Base-by-base conservation (phyloP, 2,113 vertebrate species). In the Turdus rufiventris region DNA sequence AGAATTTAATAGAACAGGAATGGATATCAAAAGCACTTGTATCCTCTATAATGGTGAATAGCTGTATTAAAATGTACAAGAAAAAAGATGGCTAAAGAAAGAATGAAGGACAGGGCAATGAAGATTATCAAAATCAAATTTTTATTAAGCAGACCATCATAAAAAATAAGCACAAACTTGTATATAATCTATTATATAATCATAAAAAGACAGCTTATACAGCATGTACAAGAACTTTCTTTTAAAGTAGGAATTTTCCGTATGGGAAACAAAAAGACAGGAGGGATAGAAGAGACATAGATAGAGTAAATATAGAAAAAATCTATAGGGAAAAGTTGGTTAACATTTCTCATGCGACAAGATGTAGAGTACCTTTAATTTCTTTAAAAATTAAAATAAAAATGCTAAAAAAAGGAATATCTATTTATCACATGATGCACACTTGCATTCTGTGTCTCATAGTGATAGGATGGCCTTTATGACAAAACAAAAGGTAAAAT, bases 21-120 rank as follows among this genome's bases (percentile, higher is more conserved):
- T 11, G 71, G 13, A 34, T 40, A 57, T 25, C 0, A 57, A 74
- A 50, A 0, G 0, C 7, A 21, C 5, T 56, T 3, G 3, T 34
- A 45, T 38, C 15, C 15, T 38, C 20, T 24, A 45, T 60, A 47
- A 40, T 40, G 14, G 9, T 60, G 10, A 1, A 2, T 43, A 34
- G 7, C 5, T 65, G 8, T 62, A 48, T 50, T 48, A 76, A 14
- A 33, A 23, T 60, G 21, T 31, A 24, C 9, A 67, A 76, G 57
- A 53, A 56, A 68, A 86, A 66, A 57, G 5, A 51, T 7, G 34
- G 5, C 6, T 66, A 36, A 66, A 66, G 17, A 79, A 83, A 57
- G 12, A 86, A 51, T 17, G 36, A 78, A 66, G 8, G 7, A 13
- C 40, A 83, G 7, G 18, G 0, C 42, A 80, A 48, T 28, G 10